Evolutionary conservation across 2,113 vertebrate species (phyloP), one percentile per base, ranked within the genome.

Genomic region (Scomber colias): DNA sequence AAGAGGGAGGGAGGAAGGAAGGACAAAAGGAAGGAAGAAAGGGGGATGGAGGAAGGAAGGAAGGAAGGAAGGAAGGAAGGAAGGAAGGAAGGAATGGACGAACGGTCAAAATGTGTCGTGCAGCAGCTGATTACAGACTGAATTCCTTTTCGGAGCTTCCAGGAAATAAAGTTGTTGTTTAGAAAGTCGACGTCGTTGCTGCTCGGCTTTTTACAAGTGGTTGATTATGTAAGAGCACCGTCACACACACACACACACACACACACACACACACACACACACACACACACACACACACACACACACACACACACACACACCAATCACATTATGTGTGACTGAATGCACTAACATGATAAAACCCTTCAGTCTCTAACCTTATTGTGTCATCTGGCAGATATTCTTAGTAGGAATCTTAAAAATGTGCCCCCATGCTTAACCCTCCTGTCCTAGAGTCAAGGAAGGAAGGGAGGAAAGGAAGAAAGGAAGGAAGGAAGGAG

Each of bases 201-300:
- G 57, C 2, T 46, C 55, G 51, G 24, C 44, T 79, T 72, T 82
- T 89, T 71, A 83, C 77, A 77, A 81, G 67, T 59, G 57, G 19
- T 17, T 69, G 53, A 76, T 82, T 89, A 77, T 85, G 69, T 77
- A 74, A 74, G 21, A 13, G 35, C 0, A 9, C 63, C 16, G 21
- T 21, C 21, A 21, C 21, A 21, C 21, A 21, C 21, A 21, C 21
- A 21, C 21, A 21, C 21, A 21, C 61, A 31, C 71, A 73, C 57
- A 54, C 40, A 68, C 57, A 44, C 84, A 75, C 70, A 75, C 35
- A 70, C 79, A 65, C 57, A 65, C 64, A 67, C 71, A 72, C 71
- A 57, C 79, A 74, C 55, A 61, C 59, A 77, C 74, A 72, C 74
- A 83, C 46, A 70, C 50, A 69, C 21, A 21, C 21, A 21, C 21